Percentiles rank a stretch among this genome's conserved stretches.
These are phyloP conservation scores for Darevskia nairensis DNA, from an alignment of 2,797 vertebrate genomes.

Conservation along the genomic window DNA sequence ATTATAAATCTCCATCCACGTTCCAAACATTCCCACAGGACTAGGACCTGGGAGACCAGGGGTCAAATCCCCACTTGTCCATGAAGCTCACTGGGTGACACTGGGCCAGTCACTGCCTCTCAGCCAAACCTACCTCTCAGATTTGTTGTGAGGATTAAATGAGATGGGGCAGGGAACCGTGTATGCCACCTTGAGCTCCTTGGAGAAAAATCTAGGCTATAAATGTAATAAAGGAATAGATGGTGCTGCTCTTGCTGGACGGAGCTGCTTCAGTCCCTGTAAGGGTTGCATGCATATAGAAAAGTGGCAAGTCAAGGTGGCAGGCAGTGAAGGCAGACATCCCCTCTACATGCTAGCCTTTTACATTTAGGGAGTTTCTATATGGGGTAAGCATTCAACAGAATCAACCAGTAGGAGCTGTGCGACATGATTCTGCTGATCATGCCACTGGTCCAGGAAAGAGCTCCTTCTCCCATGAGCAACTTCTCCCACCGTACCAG, in stretches of 20 bases:
- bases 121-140: too few relatives aligned
- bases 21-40: too few relatives aligned
- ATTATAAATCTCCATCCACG: too few relatives aligned
- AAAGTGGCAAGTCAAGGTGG: background rate
- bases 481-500: background rate
- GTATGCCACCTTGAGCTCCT: too few relatives aligned
- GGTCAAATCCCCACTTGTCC: too few relatives aligned
- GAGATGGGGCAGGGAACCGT: too few relatives aligned
- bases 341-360: background rate
- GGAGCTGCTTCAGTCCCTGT: background rate
- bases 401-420: background rate
- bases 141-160: too few relatives aligned
- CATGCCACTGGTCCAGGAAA: background rate
- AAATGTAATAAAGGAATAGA: too few relatives aligned
- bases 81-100: too few relatives aligned
- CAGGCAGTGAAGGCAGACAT: background rate
- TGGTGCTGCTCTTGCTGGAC: background rate
- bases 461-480: background rate
- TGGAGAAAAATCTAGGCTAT: too few relatives aligned
- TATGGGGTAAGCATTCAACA: background rate
- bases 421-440: background rate
- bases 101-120: too few relatives aligned
- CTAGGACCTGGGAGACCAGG: too few relatives aligned
- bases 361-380: background rate
- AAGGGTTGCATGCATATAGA: background rate